Base-by-base conservation (phyloP, 2,888 invertebrate genomes). In the Meliscaeva auricollis region DNA sequence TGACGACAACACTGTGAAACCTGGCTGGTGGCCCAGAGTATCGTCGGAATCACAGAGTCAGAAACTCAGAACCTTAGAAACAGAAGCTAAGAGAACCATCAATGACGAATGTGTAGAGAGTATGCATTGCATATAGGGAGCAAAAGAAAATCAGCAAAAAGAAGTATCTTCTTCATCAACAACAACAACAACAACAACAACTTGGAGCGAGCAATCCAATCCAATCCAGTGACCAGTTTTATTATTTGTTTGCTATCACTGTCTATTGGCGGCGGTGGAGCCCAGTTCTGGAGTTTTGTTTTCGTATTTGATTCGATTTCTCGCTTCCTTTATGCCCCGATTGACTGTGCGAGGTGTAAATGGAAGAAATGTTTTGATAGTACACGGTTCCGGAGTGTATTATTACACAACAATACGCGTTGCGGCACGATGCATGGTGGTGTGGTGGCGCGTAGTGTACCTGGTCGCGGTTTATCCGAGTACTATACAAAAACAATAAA, bases 161-260 rank as follows among this genome's bases (percentile, higher is more conserved):
- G n/a, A 48, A 30, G 41, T 60, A 41, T 60, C n/a, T 60, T 20
- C 56, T 56, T 22, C 15, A 73, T 44, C 4, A 26, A 26, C 26
- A 15, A 68, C 26, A 72, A 62, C 38, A 22, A 52, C 22, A 66
- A 70, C 22, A 72, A 50, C 52, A 46, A 17, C 60, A 46, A 38
- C 22, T 15, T 50, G 44, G 22, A 44, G 46, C 22, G 35, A 64
- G 62, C 60, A 68, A 80, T 73, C 80, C 75, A 62, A 66, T 48
- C n/a, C 22, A 66, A 50, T 66, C 66, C 85, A 81, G 62, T 85
- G 81, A 85, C 73, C 85, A 81, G 85, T 81, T 84, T 78, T 54
- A 35, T 38, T 38, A 68, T 46, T 50, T 68, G 3, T 17, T 50
- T 64, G 35, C 30, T 70, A 52, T 62, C 74, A 58, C 54, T 69